Percentiles rank a stretch among this genome's conserved stretches.
These are phyloP conservation scores for Drosophila truncata DNA, from an alignment of 1,140 invertebrate genomes.

Conservation along the genomic window DNA sequence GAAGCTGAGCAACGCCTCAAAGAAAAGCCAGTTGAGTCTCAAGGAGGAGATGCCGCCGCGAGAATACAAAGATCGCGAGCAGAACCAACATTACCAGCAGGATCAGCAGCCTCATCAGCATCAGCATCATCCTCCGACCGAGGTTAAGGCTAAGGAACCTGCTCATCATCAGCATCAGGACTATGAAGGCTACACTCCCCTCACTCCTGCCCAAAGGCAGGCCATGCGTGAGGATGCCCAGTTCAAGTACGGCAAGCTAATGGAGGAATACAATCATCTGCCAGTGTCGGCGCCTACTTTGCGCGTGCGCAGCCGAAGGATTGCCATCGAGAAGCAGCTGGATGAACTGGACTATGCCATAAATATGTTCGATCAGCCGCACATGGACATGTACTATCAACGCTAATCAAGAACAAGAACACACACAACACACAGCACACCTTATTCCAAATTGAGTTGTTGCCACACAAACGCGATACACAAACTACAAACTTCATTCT, in stretches of 20 bases:
- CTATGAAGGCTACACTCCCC: constrained; percentile 20
- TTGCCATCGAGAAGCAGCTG: constrained; percentile 38
- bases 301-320: constrained; percentile 44
- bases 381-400: constrained; percentile 37
- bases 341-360: constrained; percentile 55
- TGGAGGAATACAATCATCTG: constrained; percentile 49
- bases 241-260: constrained; percentile 30
- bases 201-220: background rate
- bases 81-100: background rate
- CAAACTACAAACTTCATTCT: background rate
- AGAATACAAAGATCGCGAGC: background rate
- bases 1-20: background rate
- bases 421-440: too few species aligned
- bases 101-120: background rate
- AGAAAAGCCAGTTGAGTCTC: background rate
- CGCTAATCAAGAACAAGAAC: background rate
- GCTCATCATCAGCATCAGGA: too few species aligned
- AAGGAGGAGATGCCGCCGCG: constrained; percentile 33
- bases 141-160: background rate
- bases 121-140: too few species aligned
- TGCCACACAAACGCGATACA: background rate
- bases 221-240: constrained; percentile 34
- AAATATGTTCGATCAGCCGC: constrained; percentile 49
- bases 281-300: constrained; percentile 45
- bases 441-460: constrained; percentile 35